A percentile compares a stretch with the other conserved stretches of the same genome.
Evolutionary conservation across 2,797 vertebrate species (phyloP).

Genomic region (Catamblyrhynchus diadema): DNA sequence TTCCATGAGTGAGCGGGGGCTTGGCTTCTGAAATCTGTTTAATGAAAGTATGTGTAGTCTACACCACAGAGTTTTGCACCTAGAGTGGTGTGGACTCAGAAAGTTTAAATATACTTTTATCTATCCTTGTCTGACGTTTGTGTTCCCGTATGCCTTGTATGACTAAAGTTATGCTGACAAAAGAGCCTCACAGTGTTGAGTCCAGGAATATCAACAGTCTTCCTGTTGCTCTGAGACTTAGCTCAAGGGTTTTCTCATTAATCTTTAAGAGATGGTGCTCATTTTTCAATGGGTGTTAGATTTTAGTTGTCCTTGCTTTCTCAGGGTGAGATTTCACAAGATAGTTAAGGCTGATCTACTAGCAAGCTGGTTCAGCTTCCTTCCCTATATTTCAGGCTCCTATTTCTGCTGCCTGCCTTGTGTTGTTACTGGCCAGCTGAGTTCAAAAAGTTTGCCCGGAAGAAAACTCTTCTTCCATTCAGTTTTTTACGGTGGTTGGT

Average conservation of each 20-base stretch:
- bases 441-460: background rate
- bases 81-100: background rate
- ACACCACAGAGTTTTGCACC: background rate
- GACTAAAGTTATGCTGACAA: background rate
- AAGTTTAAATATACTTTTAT: background rate
- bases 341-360: background rate
- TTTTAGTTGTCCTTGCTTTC: background rate
- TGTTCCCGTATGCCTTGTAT: background rate
- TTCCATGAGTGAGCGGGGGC: background rate
- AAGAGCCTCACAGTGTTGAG: background rate
- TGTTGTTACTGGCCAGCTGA: accelerated
- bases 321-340: background rate
- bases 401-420: background rate
- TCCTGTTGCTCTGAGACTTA: background rate
- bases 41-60: background rate
- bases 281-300: background rate
- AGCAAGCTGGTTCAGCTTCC: background rate
- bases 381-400: background rate
- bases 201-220: background rate
- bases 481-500: background rate
- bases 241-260: background rate
- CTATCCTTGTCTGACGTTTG: accelerated
- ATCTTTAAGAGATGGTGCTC: background rate
- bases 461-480: background rate
- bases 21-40: background rate